A percentile compares a stretch with the other conserved stretches of the same genome.
phyloP scores from a whole-genome alignment of 1,140 invertebrate genomes.

The Philopotamus ludificatus region DNA sequence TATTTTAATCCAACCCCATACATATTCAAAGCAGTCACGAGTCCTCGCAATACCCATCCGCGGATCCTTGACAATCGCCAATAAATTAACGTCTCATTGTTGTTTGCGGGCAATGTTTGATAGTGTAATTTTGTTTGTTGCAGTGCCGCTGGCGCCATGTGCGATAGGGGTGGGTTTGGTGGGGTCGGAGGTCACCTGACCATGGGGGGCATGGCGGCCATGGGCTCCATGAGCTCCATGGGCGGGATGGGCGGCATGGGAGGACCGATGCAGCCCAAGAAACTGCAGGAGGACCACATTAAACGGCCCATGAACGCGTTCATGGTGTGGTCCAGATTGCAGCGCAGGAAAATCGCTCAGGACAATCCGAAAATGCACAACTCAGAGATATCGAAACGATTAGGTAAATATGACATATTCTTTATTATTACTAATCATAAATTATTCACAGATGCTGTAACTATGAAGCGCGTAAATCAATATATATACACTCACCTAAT shows the following conservation, averaged over 20 bases:
- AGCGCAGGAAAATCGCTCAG: conserved; percentile 89
- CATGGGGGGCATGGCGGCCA: conserved; percentile 43
- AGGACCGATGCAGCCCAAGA: conserved; percentile 58
- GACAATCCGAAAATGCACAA: conserved; percentile 99
- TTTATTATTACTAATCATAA: no score
- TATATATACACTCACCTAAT: no score
- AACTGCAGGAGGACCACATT: conserved; percentile 71
- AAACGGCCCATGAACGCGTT: conserved; percentile 87
- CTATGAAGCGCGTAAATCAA: no score
- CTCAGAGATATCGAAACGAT: conserved; percentile 92
- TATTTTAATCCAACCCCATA: no score
- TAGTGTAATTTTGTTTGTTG: conserved; percentile 21
- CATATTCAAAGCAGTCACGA: no score
- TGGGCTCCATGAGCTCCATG: conserved; percentile 53
- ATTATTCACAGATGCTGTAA: no score
- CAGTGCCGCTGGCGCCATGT: conserved; percentile 58
- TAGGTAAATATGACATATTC: no score
- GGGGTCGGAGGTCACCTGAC: conserved; percentile 20
- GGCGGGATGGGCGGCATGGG: conserved; percentile 51
- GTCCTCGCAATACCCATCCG: no score
- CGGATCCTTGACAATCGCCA: no score
- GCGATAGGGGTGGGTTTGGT: conserved; percentile 48
- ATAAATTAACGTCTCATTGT: no score
- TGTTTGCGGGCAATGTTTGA: neutral
- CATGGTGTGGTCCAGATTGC: conserved; percentile 86